Evolutionary conservation across 2,113 vertebrate species (phyloP).

Genomic region (Lasiurus cinereus): DNA sequence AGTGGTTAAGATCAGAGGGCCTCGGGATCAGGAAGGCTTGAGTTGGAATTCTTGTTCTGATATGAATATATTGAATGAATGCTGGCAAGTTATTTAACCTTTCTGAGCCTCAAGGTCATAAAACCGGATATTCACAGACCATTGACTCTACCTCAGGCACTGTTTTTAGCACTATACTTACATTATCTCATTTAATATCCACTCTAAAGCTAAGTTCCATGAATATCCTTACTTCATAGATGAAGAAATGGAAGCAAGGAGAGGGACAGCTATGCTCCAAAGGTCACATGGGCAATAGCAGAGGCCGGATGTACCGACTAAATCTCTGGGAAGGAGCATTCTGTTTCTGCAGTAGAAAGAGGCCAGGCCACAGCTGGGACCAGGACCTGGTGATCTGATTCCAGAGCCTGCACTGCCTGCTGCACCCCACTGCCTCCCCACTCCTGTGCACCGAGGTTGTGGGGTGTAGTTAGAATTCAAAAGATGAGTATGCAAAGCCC

Average conservation of each 20-base stretch:
- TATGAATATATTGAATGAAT: constrained; percentile 9
- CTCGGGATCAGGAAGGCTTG: constrained; percentile 23
- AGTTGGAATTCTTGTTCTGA: neutral
- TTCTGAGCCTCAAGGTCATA: constrained; percentile 1
- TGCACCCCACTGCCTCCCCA: neutral
- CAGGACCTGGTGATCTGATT: neutral
- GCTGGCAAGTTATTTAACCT: constrained; percentile 56
- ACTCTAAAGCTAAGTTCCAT: neutral
- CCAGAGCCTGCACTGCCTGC: neutral
- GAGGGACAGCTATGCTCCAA: neutral
- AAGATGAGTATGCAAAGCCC: neutral
- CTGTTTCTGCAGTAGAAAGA: neutral
- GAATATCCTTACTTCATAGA: neutral
- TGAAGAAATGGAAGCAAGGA: neutral
- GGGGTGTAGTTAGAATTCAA: neutral
- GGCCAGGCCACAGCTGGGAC: neutral
- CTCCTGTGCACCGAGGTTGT: neutral
- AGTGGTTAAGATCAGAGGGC: constrained; percentile 14
- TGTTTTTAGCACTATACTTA: neutral
- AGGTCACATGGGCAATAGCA: neutral
- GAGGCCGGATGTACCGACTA: neutral
- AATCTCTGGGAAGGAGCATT: too few relatives aligned
- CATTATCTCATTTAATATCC: constrained; percentile 30
- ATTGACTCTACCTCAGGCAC: neutral
- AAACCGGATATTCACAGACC: neutral